These are phyloP conservation scores for Anniella stebbinsi DNA, from an alignment of 2,797 vertebrate genomes.

Conservation along the genomic window DNA sequence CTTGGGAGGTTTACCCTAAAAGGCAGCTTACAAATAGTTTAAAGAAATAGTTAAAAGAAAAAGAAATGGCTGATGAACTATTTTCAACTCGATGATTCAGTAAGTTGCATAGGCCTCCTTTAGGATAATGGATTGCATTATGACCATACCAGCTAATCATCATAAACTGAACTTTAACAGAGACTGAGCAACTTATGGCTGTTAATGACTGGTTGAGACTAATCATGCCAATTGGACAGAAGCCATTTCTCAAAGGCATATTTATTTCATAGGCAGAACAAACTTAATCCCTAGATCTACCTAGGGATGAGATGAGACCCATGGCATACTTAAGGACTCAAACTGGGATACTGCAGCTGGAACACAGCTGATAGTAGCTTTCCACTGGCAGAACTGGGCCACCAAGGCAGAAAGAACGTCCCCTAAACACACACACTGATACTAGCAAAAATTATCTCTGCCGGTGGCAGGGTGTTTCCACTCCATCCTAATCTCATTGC, in stretches of 20 bases:
- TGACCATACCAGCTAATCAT: neutral
- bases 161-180: neutral
- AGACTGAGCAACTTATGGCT: neutral
- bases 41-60: too few species aligned
- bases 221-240: neutral
- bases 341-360: too few species aligned
- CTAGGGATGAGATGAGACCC: neutral
- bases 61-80: neutral
- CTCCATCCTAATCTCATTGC: too few species aligned
- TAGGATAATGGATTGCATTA: neutral
- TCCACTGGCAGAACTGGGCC: too few species aligned
- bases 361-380: too few species aligned
- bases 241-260: neutral
- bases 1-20: too few species aligned
- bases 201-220: neutral
- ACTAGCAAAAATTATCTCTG: too few species aligned
- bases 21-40: too few species aligned
- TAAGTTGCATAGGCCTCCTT: neutral
- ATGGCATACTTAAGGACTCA: neutral
- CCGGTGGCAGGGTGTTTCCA: too few species aligned
- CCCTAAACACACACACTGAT: too few species aligned
- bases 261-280: neutral
- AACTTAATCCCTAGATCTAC: neutral
- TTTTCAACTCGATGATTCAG: neutral
- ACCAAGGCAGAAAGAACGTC: too few species aligned